A percentile compares a stretch with the other conserved stretches of the same genome.
Conservation (phyloP, 2,888 invertebrate species). For the Tenthredo distinguenda region DNA sequence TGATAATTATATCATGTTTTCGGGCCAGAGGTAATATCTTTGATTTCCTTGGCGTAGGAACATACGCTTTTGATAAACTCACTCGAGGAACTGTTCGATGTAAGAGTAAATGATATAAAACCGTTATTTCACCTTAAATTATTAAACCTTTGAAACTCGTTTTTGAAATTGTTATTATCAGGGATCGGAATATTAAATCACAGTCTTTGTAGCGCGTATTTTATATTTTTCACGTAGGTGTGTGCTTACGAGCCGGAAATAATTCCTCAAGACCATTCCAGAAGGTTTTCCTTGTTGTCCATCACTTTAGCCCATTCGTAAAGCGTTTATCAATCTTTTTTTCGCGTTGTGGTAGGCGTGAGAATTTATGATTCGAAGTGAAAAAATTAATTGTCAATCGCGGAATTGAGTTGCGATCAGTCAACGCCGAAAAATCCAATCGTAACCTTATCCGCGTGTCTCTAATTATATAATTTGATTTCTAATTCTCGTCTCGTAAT, state of each 20-base stretch:
- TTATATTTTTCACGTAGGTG: neutral
- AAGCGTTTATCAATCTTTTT: neutral
- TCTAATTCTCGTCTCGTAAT: neutral
- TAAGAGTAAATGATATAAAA: neutral
- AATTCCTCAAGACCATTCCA: neutral
- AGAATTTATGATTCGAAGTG: neutral
- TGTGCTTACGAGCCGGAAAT: neutral
- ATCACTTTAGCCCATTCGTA: neutral
- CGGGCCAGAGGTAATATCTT: neutral
- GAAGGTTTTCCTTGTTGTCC: neutral
- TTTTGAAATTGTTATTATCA: neutral
- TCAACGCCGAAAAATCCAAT: neutral
- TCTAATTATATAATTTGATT: neutral
- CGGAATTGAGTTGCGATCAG: neutral
- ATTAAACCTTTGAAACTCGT: neutral
- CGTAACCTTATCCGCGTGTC: neutral
- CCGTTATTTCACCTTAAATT: neutral
- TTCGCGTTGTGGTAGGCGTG: neutral
- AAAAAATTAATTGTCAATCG: neutral
- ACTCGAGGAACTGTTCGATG: neutral
- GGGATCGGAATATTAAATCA: neutral
- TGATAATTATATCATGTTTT: conserved; percentile 23
- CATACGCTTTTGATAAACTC: neutral
- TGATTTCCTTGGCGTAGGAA: neutral
- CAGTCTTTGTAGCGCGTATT: neutral